Conservation (phyloP, 2,113 vertebrate species). For the Mixornis gularis region DNA sequence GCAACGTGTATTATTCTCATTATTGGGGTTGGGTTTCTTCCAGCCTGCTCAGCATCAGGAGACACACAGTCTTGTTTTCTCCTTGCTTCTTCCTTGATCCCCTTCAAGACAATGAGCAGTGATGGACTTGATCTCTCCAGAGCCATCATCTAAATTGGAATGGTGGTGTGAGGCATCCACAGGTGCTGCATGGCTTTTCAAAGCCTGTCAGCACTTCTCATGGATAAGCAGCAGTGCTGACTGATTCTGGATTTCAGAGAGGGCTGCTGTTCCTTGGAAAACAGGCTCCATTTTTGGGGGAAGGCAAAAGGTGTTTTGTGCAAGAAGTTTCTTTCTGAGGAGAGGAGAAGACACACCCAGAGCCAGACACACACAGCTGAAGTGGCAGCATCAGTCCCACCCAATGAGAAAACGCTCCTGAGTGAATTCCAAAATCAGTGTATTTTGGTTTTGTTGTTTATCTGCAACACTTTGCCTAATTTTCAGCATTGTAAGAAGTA, state of each 20-base stretch:
- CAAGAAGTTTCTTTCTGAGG: not conserved
- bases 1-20: not conserved
- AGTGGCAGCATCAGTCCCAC: not conserved
- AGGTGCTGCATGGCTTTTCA: not conserved
- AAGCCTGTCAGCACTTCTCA: not conserved
- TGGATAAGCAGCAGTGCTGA: not conserved
- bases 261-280: not conserved
- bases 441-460: not conserved
- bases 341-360: not conserved
- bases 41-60: accelerated
- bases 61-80: not conserved
- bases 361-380: not conserved
- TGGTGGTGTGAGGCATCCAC: not conserved
- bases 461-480: not conserved
- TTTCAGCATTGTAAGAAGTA: conserved; percentile 2
- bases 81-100: not conserved
- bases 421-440: not conserved
- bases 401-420: not conserved
- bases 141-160: not conserved
- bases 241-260: not conserved
- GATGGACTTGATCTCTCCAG: not conserved
- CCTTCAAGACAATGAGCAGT: not conserved
- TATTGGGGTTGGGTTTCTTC: not conserved
- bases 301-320: not conserved
- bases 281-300: not conserved